Evolutionary conservation across 2,888 invertebrate genomes (phyloP), one percentile per base, ranked within the genome.

Genomic region (Ormyrus nitidulus): DNA sequence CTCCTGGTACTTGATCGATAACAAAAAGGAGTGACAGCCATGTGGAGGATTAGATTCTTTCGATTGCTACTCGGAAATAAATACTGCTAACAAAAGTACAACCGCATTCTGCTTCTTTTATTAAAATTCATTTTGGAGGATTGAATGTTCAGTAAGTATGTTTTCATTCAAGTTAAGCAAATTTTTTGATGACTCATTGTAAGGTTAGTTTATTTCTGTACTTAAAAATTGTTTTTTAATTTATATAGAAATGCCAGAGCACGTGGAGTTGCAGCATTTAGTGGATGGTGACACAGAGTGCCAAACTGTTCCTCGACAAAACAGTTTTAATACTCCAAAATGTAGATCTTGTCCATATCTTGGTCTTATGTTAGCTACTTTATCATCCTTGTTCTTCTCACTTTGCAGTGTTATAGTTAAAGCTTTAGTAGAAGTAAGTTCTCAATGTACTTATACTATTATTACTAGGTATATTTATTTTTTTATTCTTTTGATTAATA

Each of bases 401-500:
- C 91, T 97, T 77, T 96, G 97, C 90, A 97, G 97, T 66, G 96
- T 97, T 54, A 97, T 98, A 84, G 97, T 98, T 2, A 97, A 97
- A 91, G 95, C 95, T 88, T 92, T 97, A 86, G 94, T 96, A 5
- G 95, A 96, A 86, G 94, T 97, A 62, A 76, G 72, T 48, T 34
- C 34, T 34, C 2, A 34, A 34, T 34, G 34, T 34, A 34, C 34
- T 34, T 34, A 19, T 19, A 19, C 19, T 19, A 34, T 34, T 34
- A 34, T 34, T 34, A 34, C 2, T 34, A 34, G 34, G 34, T 6
- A 73, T 56, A 56, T 44, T 34, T 8, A 64, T 2, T 19, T 66
- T 10, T 8, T 51, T 19, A 19, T 0, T 66, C 19, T 66, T 51
- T 66, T 48, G 48, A 66, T 44, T 34, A 34, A 34, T 19, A 19